Conservation (phyloP, 2,113 vertebrate species). For the Sphyrna mokarran region DNA sequence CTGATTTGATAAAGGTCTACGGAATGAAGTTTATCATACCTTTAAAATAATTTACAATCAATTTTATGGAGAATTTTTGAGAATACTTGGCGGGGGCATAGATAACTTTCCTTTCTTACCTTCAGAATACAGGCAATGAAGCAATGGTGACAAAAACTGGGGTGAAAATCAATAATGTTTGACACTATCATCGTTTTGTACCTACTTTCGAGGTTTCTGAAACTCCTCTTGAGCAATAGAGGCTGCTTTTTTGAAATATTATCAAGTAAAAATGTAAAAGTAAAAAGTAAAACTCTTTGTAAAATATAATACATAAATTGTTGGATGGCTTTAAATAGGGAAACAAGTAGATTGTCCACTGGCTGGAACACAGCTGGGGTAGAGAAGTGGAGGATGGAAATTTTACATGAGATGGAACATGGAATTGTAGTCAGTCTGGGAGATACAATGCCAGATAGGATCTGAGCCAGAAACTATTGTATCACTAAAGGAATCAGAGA, state of each 20-base stretch:
- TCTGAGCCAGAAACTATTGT: background rate
- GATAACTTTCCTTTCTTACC: background rate
- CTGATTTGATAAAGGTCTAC: background rate
- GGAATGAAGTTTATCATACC: background rate
- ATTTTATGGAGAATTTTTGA: background rate
- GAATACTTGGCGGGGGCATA: background rate
- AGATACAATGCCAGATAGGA: background rate
- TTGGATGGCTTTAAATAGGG: background rate
- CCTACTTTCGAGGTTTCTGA: background rate
- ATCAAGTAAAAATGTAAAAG: background rate
- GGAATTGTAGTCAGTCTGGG: background rate
- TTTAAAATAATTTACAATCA: background rate
- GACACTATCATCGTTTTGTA: background rate
- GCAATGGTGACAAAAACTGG: background rate
- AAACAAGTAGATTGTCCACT: background rate
- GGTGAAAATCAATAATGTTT: background rate
- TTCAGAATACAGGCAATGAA: background rate
- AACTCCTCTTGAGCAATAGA: background rate
- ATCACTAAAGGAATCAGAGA: conserved; percentile 15
- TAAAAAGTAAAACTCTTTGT: background rate
- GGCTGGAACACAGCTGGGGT: background rate
- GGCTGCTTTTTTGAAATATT: background rate
- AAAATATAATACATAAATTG: background rate
- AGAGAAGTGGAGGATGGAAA: background rate
- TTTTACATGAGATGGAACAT: background rate